phyloP scores from a whole-genome alignment of 2,113 vertebrate species.

The zebrafish (Danio rerio) region GRCz12tu NC_133199.1:25119001-25119500 shows the following conservation, averaged over 20 bases:
- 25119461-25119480: conserved; percentile 38
- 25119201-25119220: conserved; percentile 66
- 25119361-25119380: background rate
- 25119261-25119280: conserved; percentile 60
- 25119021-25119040: conserved; percentile 63
- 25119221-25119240: conserved; percentile 49
- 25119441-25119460: conserved; percentile 33
- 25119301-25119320: conserved; percentile 64
- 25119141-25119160: conserved; percentile 63
- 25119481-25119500: conserved; percentile 59
- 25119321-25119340: conserved; percentile 4
- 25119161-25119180: conserved; percentile 61
- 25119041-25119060: conserved; percentile 62
- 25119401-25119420: conserved; percentile 46
- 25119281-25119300: conserved; percentile 59
- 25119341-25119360: background rate
- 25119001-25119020: conserved; percentile 53
- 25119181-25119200: conserved; percentile 65
- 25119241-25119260: conserved; percentile 46
- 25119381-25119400: conserved; percentile 50
- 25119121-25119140: conserved; percentile 59
- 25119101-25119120: conserved; percentile 55
- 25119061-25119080: conserved; percentile 66
- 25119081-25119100: conserved; percentile 58
- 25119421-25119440: conserved; percentile 31